Evolutionary conservation across 2,888 invertebrate species (phyloP).

Genomic region (Lypha dubia): DNA sequence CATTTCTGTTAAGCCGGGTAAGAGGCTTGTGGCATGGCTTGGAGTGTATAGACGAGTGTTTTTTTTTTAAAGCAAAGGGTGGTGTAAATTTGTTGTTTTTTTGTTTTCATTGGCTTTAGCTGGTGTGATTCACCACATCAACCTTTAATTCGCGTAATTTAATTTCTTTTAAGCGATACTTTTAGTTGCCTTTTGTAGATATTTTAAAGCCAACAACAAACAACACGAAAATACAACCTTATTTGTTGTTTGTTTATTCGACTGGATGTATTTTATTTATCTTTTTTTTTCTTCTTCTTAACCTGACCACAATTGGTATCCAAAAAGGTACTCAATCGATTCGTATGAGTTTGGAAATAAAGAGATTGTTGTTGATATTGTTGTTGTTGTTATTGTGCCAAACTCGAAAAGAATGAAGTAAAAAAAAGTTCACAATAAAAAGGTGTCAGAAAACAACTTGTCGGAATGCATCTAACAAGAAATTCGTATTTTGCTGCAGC

Average conservation of each 20-base stretch:
- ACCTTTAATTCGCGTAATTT: constrained; percentile 67
- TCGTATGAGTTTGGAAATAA: constrained; percentile 10
- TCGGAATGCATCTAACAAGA: constrained; percentile 84
- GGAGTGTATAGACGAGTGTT: not conserved
- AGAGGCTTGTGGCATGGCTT: constrained; percentile 32
- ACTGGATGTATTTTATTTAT: constrained; percentile 18
- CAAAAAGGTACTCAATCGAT: constrained; percentile 32
- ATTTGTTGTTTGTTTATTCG: constrained; percentile 52
- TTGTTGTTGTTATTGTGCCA: constrained; percentile 39
- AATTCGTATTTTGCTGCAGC: constrained; percentile 83
- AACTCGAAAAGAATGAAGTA: constrained; percentile 50
- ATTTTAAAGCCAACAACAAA: constrained; percentile 57
- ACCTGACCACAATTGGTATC: constrained; percentile 34
- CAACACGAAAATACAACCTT: constrained; percentile 15
- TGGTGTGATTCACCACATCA: constrained; percentile 70
- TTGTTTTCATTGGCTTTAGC: not conserved
- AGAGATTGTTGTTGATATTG: constrained; percentile 27
- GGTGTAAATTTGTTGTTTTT: constrained; percentile 48
- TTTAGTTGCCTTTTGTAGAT: constrained; percentile 63
- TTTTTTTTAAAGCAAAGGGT: constrained; percentile 17
- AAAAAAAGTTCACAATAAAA: constrained; percentile 72
- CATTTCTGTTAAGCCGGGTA: constrained; percentile 28
- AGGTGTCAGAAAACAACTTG: constrained; percentile 84
- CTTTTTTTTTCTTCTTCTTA: constrained; percentile 50
- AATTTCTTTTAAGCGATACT: constrained; percentile 69